Evolutionary conservation across 1,140 invertebrate species (phyloP), one percentile per base, ranked within the genome.

Genomic region (Hyposmocoma kahamanoa): DNA sequence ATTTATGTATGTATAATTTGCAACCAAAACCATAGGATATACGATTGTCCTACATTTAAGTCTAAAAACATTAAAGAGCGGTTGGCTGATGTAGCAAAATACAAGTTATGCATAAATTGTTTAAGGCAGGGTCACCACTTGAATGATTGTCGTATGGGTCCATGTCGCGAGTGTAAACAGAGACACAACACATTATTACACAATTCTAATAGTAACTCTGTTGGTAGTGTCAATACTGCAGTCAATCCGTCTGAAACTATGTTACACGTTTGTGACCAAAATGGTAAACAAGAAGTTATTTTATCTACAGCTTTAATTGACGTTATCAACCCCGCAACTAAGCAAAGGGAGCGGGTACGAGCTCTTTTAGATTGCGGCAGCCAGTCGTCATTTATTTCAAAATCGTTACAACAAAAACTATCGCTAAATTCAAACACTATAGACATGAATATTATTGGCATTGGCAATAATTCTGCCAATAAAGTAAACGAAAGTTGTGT

Each of bases 261-360:
- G 3, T 15, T 19, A 6, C 18, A 34, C 13, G 8, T 34, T 13
- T 8, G 8, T 8, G 15, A 34, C 4, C n/a, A n/a, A 9, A 34
- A 26, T 26, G 5, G 32, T n/a, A 24, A 9, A 10, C 38, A 15
- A 11, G 30, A 43, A 32, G 38, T 42, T 1, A 11, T 42, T 4
- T 28, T 50, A 13, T 50, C 48, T n/a, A 50, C 48, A 15, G 48
- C 41, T 8, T 11, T 50, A 13, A 42, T 50, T 3, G 28, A 50
- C 18, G 24, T 43, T 3, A 11, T 10, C 15, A 43, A 50, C 17
- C 38, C 39, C 5, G 9, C 2, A 18, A 50, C 38, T 32, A 42
- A 43, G 2, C 9, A 50, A n/a, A 21, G 1, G 4, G 30, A 8
- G 18, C 18, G 15, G 15, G 22, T 50, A 4, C 48, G 39, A 1